Conservation (phyloP, 2,888 invertebrate species). For the Amphipoea lucens region DNA sequence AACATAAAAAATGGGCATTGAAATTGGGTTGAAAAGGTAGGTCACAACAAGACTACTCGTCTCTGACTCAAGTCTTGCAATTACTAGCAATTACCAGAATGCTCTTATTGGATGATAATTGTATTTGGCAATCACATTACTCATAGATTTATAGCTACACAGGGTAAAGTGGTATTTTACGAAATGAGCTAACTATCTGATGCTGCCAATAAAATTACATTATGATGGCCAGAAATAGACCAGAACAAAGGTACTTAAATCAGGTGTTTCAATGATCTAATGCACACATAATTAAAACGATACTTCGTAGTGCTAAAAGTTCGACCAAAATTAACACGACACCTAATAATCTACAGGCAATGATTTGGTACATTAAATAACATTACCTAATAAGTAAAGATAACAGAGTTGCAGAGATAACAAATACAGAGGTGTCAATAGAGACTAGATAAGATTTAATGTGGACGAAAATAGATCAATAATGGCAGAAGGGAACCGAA, state of each 20-base stretch:
- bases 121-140: slow-evolving; percentile 63
- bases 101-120: slow-evolving; percentile 67
- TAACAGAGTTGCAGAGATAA: slow-evolving; percentile 47
- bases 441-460: slow-evolving; percentile 54
- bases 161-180: slow-evolving; percentile 50
- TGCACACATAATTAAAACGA: neutral
- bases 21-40: slow-evolving; percentile 48
- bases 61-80: slow-evolving; percentile 62
- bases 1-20: slow-evolving; percentile 17
- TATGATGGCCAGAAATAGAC: slow-evolving; percentile 49
- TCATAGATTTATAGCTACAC: slow-evolving; percentile 44
- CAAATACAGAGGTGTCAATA: slow-evolving; percentile 55
- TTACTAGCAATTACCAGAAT: slow-evolving; percentile 64
- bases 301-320: neutral
- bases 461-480: slow-evolving; percentile 49
- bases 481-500: slow-evolving; percentile 7
- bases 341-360: neutral
- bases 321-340: neutral
- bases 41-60: slow-evolving; percentile 34
- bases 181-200: slow-evolving; percentile 51
- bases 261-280: neutral
- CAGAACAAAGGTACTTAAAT: slow-evolving; percentile 19
- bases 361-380: slow-evolving; percentile 36
- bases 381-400: slow-evolving; percentile 48
- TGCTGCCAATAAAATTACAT: slow-evolving; percentile 47